A percentile compares a stretch with the other conserved stretches of the same genome.
Conservation (phyloP, 2,113 vertebrate species). For the Zingel zingel region DNA sequence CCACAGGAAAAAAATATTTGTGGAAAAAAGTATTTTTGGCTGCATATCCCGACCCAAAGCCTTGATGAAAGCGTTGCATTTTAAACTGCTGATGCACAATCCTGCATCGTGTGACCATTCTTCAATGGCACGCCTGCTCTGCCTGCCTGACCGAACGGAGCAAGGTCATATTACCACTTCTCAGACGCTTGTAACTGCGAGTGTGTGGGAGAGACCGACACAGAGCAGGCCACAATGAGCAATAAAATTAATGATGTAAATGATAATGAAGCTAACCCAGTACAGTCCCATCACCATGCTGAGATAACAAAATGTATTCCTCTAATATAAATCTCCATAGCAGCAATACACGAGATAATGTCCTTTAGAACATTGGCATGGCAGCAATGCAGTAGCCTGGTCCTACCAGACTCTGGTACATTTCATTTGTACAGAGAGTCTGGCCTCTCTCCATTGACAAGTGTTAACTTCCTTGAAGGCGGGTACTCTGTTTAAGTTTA, state of each 20-base stretch:
- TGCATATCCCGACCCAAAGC: neutral
- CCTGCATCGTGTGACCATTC: neutral
- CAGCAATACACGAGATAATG: slow-evolving; percentile 1
- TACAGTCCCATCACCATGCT: neutral
- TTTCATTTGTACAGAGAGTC: too few species aligned
- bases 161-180: slow-evolving; percentile 44
- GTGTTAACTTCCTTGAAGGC: too few species aligned
- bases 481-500: too few species aligned
- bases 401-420: too few species aligned
- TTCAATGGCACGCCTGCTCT: neutral
- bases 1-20: neutral
- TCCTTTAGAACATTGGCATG: slow-evolving; percentile 12
- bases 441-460: too few species aligned
- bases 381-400: neutral
- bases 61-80: neutral
- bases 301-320: slow-evolving; percentile 21
- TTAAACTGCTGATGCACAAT: neutral
- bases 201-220: slow-evolving; percentile 3
- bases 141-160: slow-evolving; percentile 11
- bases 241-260: slow-evolving; percentile 50
- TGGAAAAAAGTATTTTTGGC: neutral
- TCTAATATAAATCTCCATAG: slow-evolving; percentile 35
- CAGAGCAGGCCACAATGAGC: slow-evolving; percentile 15
- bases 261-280: slow-evolving; percentile 33
- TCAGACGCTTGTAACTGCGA: neutral